Evolutionary conservation across 2,888 invertebrate genomes (phyloP), one percentile per base, ranked within the genome.

Genomic region (Chymomyza caudatula): DNA sequence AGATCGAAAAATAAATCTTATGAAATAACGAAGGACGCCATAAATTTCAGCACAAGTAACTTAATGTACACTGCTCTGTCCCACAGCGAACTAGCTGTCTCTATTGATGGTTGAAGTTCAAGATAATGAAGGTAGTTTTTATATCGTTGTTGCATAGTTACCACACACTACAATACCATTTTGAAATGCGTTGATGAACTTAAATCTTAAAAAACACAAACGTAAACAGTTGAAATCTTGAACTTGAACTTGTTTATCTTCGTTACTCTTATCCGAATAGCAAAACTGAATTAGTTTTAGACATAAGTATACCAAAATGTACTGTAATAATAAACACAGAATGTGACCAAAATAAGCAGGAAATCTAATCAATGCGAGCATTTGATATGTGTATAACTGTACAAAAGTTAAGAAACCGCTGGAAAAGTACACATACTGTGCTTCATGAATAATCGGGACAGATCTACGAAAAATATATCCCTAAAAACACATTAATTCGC

Each of bases 1-100:
- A 78, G 79, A 79, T 79, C 82, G 75, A 69, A 71, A 71, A 71
- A 79, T 79, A 81, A 79, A 79, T 79, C 82, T 79, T 63, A 74
- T 68, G 60, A 73, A 69, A 63, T 65, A 75, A 71, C 65, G 65
- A 68, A 71, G 73, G 71, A 56, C 60, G 77, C 75, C 69, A 78
- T 78, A 78, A 81, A 77, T 78, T 73, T 72, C 67, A 60, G 65
- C 71, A 59, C 57, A 81, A 69, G 65, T 73, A 61, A 71, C 68
- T 65, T 55, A 68, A 70, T 56, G 65, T 65, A 71, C 63, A 62
- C 63, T 49, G 60, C 65, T 37, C 29, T 11, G 11, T 37, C 29
- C 29, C 29, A 37, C 29, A 37, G 29, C 5, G 11, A 37, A 11
- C 29, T 29, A 37, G 29, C 29, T 37, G 29, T 37, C 29, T 37